Conservation (phyloP, 2,797 vertebrate species). For the Xyrichtys novacula region DNA sequence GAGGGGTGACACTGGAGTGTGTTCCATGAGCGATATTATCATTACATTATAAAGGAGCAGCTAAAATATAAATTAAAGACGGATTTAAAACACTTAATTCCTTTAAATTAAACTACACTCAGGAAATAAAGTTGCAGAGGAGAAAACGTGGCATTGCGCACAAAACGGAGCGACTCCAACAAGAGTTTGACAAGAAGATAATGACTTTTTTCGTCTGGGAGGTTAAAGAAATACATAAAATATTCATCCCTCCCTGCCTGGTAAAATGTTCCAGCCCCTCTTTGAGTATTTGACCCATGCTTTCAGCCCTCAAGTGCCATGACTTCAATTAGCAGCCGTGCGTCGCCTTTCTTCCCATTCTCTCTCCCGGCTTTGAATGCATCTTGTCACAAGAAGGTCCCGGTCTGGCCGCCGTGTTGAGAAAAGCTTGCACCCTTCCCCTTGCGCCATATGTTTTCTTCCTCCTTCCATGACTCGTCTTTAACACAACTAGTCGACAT, state of each 20-base stretch:
- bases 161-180: neutral
- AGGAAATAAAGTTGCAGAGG: no score
- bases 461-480: constrained; percentile 73
- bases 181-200: constrained; percentile 4
- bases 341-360: constrained; percentile 67
- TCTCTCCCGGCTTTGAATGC: constrained; percentile 63
- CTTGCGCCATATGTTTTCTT: constrained; percentile 86
- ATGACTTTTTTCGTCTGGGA: constrained; percentile 10
- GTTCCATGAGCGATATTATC: neutral
- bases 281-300: constrained; percentile 63
- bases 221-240: constrained; percentile 5
- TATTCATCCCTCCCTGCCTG: constrained; percentile 30
- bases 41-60: neutral
- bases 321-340: constrained; percentile 84
- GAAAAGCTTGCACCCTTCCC: constrained; percentile 77
- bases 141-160: neutral
- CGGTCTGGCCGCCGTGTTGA: constrained; percentile 67
- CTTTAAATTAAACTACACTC: no score
- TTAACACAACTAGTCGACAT: constrained; percentile 85
- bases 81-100: no score
- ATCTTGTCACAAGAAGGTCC: constrained; percentile 82
- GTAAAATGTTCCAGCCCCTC: constrained; percentile 41
- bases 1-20: neutral
- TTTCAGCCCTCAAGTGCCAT: constrained; percentile 67
- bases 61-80: neutral